These are phyloP conservation scores for Odontothrips loti DNA, from an alignment of 2,888 invertebrate genomes.

Conservation along the genomic window DNA sequence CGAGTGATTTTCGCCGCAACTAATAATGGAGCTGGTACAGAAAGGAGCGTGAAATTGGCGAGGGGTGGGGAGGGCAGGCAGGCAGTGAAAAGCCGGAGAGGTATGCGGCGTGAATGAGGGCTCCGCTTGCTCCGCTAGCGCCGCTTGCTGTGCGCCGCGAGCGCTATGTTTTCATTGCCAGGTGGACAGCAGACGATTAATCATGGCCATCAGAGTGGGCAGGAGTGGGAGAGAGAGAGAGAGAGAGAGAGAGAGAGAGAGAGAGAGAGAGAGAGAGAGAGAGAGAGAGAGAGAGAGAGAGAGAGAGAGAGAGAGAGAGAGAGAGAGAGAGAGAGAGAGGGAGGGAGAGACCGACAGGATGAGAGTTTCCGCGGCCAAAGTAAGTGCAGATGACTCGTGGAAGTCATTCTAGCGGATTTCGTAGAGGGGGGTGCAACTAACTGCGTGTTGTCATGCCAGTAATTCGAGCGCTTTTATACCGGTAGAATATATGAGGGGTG, in stretches of 20 bases:
- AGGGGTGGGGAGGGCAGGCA: too few species aligned
- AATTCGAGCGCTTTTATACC: too few species aligned
- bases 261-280: neutral
- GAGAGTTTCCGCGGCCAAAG: neutral
- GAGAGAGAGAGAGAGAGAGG: neutral
- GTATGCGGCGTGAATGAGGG: neutral
- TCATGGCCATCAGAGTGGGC: neutral
- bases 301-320: too few species aligned
- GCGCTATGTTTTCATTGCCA: neutral
- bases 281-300: neutral
- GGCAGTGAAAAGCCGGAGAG: neutral
- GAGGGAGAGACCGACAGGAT: neutral
- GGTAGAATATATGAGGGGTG: too few species aligned
- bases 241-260: constrained; percentile 18
- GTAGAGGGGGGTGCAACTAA: too few species aligned
- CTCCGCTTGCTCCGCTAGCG: neutral
- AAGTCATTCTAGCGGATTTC: too few species aligned
- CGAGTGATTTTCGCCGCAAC: too few species aligned
- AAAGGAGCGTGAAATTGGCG: neutral
- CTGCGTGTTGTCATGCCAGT: too few species aligned
- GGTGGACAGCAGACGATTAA: neutral
- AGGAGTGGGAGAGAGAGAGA: constrained; percentile 8
- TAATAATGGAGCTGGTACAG: neutral
- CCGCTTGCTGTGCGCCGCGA: neutral
- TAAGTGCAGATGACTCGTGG: too few species aligned